Conservation (phyloP, 2,113 vertebrate species). For the Ahaetulla prasina region DNA sequence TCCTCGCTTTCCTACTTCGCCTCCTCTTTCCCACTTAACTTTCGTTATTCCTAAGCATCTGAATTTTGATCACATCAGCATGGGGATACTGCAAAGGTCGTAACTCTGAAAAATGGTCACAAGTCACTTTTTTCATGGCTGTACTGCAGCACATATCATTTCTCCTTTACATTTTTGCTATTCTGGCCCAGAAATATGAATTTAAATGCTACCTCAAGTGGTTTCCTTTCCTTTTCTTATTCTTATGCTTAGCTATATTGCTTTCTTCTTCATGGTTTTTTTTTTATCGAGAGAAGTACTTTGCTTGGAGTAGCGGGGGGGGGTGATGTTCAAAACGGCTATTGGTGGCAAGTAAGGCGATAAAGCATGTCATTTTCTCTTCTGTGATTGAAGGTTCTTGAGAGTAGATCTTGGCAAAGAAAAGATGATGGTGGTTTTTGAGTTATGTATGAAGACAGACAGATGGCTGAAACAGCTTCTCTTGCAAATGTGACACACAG, state of each 20-base stretch:
- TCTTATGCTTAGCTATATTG: neutral
- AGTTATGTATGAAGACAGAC: neutral
- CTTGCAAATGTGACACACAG: neutral
- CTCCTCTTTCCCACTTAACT: too few species aligned
- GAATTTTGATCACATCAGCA: too few species aligned
- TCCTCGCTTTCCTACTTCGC: too few species aligned
- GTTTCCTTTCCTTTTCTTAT: neutral
- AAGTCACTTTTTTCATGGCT: too few species aligned
- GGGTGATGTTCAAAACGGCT: neutral
- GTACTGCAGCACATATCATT: neutral
- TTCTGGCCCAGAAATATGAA: neutral
- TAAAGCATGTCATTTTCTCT: neutral
- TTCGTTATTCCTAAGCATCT: too few species aligned
- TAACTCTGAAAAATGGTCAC: too few species aligned
- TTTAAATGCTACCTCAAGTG: neutral
- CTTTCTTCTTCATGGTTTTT: slow-evolving; percentile 13
- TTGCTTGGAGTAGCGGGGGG: slow-evolving; percentile 1
- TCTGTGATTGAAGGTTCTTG: slow-evolving; percentile 9
- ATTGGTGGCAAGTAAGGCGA: neutral
- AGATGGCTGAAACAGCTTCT: slow-evolving; percentile 12
- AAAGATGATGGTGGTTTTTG: slow-evolving; percentile 15
- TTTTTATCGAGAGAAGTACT: slow-evolving; percentile 9
- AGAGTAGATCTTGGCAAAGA: slow-evolving; percentile 25
- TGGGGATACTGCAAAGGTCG: too few species aligned
- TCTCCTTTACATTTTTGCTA: neutral